phyloP scores from a whole-genome alignment of 1,140 invertebrate genomes.

The Acromyrmex echinatior region DNA sequence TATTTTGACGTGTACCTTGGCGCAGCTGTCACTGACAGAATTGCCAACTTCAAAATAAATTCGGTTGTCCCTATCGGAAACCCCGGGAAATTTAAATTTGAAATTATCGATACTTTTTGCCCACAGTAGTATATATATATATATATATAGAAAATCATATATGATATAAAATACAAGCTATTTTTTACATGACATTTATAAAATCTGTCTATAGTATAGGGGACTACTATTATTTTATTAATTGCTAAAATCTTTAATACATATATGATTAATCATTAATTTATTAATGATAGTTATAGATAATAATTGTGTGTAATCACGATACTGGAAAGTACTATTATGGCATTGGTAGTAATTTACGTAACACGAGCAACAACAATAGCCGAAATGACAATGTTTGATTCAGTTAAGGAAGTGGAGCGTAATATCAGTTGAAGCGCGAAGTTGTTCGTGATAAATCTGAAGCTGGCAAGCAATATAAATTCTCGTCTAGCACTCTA shows the following conservation, averaged over 20 bases:
- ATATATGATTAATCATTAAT: conserved; percentile 1
- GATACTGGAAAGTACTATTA: background rate
- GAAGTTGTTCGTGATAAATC: conserved; percentile 45
- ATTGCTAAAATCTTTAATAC: background rate
- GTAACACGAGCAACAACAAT: conserved; percentile 33
- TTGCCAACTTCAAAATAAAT: too few relatives aligned
- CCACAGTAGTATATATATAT: too few relatives aligned
- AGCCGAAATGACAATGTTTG: conserved; percentile 51
- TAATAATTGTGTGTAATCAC: conserved; percentile 25
- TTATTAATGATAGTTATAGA: background rate
- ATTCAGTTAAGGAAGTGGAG: conserved; percentile 55
- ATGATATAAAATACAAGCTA: background rate
- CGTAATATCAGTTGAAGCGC: conserved; percentile 51
- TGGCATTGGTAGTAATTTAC: conserved; percentile 23
- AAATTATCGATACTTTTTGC: too few relatives aligned
- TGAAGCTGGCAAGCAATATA: conserved; percentile 42
- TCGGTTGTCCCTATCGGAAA: too few relatives aligned
- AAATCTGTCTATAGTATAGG: background rate
- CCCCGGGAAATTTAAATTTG: too few relatives aligned
- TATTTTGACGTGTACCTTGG: too few relatives aligned
- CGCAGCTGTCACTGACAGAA: too few relatives aligned
- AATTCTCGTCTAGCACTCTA: conserved; percentile 21
- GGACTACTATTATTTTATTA: background rate
- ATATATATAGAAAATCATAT: background rate
- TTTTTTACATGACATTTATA: background rate